These are phyloP conservation scores for Luehdorfia chinensis DNA, from an alignment of 1,140 invertebrate species.

Conservation along the genomic window DNA sequence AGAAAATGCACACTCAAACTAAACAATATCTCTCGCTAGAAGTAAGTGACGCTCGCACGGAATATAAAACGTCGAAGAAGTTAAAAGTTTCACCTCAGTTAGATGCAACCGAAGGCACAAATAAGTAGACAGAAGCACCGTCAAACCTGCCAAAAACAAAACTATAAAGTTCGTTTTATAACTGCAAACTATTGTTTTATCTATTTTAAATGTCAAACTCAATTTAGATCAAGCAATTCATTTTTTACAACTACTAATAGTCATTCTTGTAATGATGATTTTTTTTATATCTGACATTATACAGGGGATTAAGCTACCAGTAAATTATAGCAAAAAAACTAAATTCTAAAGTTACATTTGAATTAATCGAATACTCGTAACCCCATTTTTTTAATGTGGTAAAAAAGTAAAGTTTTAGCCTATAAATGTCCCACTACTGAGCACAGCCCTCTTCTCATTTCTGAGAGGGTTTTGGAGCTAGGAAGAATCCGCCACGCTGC, in stretches of 20 bases:
- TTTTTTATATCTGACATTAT: too few species aligned
- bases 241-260: slow-evolving; percentile 37
- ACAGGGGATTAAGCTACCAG: too few species aligned
- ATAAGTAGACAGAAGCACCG: slow-evolving; percentile 71
- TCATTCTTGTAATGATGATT: too few species aligned
- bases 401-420: too few species aligned
- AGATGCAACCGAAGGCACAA: slow-evolving; percentile 69
- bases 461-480: too few species aligned
- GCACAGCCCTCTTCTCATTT: too few species aligned
- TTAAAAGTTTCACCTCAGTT: slow-evolving; percentile 66
- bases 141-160: slow-evolving; percentile 78
- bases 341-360: too few species aligned
- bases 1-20: not conserved
- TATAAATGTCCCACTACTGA: too few species aligned
- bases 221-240: slow-evolving; percentile 53
- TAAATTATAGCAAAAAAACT: too few species aligned
- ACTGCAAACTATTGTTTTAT: slow-evolving; percentile 68
- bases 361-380: too few species aligned
- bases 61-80: slow-evolving; percentile 57
- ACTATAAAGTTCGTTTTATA: slow-evolving; percentile 76
- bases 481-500: too few species aligned
- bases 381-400: too few species aligned
- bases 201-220: slow-evolving; percentile 69
- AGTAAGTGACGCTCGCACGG: slow-evolving; percentile 56
- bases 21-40: slow-evolving; percentile 20